Percentiles rank a stretch among this genome's conserved stretches.
Evolutionary conservation across 2,888 invertebrate species (phyloP).

Genomic region (Drosophila anomelani): DNA sequence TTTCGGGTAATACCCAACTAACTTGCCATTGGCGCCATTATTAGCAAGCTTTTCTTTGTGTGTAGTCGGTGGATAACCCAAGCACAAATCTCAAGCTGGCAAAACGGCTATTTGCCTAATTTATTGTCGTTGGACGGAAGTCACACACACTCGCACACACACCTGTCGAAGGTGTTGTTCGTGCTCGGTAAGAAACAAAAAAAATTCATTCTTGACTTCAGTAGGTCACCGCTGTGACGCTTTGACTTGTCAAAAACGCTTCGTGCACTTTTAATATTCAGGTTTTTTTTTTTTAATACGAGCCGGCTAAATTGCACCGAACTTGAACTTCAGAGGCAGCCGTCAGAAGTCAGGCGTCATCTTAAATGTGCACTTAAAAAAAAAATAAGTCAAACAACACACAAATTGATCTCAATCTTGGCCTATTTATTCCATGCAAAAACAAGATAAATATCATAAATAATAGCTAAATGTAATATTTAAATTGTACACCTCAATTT

Average conservation of each 20-base stretch:
- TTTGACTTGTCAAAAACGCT: slow-evolving; percentile 40
- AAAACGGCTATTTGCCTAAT: slow-evolving; percentile 64
- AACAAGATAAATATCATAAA: neutral
- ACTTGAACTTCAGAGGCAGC: slow-evolving; percentile 77
- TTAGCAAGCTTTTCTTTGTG: slow-evolving; percentile 19
- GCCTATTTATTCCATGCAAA: neutral
- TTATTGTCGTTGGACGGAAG: slow-evolving; percentile 77
- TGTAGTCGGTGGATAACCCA: slow-evolving; percentile 54
- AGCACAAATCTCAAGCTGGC: slow-evolving; percentile 33
- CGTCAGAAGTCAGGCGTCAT: slow-evolving; percentile 30
- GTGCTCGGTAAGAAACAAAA: slow-evolving; percentile 59
- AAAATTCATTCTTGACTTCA: slow-evolving; percentile 74
- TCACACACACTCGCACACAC: slow-evolving; percentile 48
- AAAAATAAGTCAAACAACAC: neutral
- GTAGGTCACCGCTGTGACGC: slow-evolving; percentile 62
- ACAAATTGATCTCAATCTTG: neutral
- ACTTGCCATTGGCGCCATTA: neutral
- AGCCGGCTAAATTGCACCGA: slow-evolving; percentile 71
- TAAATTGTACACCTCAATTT: neutral
- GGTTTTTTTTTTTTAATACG: slow-evolving; percentile 40
- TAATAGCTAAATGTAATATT: neutral
- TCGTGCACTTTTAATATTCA: slow-evolving; percentile 46
- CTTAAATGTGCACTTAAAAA: neutral
- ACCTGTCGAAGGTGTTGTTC: slow-evolving; percentile 49
- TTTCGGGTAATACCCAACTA: slow-evolving; percentile 1